Evolutionary conservation across 2,888 invertebrate genomes (phyloP).

Genomic region (Hypena proboscidalis): DNA sequence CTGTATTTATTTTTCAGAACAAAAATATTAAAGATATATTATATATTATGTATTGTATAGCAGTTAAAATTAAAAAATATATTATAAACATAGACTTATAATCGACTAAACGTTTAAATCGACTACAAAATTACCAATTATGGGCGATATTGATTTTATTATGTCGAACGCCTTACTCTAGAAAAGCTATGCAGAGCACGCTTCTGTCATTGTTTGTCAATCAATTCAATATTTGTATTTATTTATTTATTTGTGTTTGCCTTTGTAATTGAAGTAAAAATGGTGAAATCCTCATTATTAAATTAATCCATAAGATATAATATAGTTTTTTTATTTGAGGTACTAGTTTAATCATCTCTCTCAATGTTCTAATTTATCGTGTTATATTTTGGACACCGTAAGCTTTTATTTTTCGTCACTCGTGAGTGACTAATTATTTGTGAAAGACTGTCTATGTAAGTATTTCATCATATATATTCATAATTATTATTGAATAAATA

Average conservation of each 20-base stretch:
- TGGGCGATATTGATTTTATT: too few species aligned
- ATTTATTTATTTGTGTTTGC: slow-evolving; percentile 14
- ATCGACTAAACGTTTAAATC: too few species aligned
- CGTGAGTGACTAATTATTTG: not conserved
- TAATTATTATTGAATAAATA: not conserved
- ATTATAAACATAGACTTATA: too few species aligned
- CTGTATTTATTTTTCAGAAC: too few species aligned
- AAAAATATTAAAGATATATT: too few species aligned
- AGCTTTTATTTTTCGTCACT: not conserved
- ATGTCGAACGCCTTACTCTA: too few species aligned
- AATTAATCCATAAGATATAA: not conserved
- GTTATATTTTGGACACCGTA: not conserved
- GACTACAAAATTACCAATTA: too few species aligned
- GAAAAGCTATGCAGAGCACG: not conserved
- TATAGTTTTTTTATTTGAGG: too few species aligned
- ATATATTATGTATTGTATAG: too few species aligned
- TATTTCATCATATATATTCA: not conserved
- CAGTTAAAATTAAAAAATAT: too few species aligned
- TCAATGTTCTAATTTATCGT: not conserved
- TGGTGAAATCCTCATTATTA: not conserved
- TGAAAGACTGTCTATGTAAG: slow-evolving; percentile 6
- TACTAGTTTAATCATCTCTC: too few species aligned
- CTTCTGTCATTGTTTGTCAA: slow-evolving; percentile 9
- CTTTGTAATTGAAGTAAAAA: not conserved
- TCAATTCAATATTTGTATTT: slow-evolving; percentile 7